phyloP scores from a whole-genome alignment of 2,888 invertebrate genomes.

The Drosophila robusta region DNA sequence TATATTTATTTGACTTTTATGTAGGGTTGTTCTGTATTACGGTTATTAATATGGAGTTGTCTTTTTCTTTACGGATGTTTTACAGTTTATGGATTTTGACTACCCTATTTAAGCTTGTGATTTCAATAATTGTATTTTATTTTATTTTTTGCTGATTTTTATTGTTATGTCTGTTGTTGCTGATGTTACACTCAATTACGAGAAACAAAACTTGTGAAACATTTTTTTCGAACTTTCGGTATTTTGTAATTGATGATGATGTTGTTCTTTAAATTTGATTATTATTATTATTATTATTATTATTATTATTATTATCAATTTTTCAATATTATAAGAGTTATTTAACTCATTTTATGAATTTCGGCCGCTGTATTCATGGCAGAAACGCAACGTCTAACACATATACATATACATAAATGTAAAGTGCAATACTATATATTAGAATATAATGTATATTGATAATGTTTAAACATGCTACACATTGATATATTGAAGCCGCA shows the following conservation, averaged over 20 bases:
- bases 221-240: conserved; percentile 3
- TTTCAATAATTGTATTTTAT: conserved; percentile 24
- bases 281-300: conserved; percentile 29
- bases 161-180: conserved; percentile 31
- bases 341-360: conserved; percentile 22
- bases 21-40: conserved; percentile 46
- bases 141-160: conserved; percentile 19
- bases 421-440: conserved; percentile 57
- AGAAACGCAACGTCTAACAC: conserved; percentile 78
- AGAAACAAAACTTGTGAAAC: conserved; percentile 20
- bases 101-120: conserved; percentile 42
- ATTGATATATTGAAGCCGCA: conserved; percentile 75
- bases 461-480: conserved; percentile 76
- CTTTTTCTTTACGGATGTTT: conserved; percentile 31
- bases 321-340: conserved; percentile 15
- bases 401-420: conserved; percentile 80
- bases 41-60: conserved; percentile 54
- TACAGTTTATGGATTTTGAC: conserved; percentile 35
- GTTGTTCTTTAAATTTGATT: conserved; percentile 41
- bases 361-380: conserved; percentile 72
- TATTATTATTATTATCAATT: conserved; percentile 13
- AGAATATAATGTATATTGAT: conserved; percentile 40
- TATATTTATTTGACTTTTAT: conserved; percentile 70
- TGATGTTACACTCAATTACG: conserved; percentile 40
- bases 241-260: conserved; percentile 65